Evolutionary conservation across 2,113 vertebrate genomes (phyloP).

Genomic region (Clupea harengus): DNA sequence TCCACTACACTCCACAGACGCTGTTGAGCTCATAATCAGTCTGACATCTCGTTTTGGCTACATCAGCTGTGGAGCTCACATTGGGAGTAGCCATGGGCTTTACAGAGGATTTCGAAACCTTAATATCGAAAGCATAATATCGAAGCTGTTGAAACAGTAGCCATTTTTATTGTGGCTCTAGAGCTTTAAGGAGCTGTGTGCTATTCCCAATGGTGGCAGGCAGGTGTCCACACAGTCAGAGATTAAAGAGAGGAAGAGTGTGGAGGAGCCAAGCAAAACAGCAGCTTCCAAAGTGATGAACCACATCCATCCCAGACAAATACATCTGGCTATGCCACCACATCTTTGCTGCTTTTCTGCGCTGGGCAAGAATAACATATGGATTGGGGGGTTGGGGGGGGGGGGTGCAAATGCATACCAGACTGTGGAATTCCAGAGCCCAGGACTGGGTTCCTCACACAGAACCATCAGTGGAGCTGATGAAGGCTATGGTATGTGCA

Average conservation of each 20-base stretch:
- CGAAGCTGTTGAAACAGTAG: not conserved
- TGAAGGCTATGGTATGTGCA: constrained; percentile 3
- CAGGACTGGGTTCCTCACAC: not conserved
- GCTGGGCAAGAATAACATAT: constrained; percentile 45
- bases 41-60: not conserved
- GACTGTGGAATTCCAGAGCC: constrained; percentile 51
- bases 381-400: constrained; percentile 16
- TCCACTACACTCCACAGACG: not conserved
- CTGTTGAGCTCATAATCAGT: not conserved
- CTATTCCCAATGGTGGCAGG: constrained; percentile 44
- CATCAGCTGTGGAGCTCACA: not conserved
- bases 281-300: constrained; percentile 31
- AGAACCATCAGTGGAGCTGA: constrained; percentile 38
- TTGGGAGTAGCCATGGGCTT: not conserved
- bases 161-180: not conserved
- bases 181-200: not conserved
- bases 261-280: constrained; percentile 59
- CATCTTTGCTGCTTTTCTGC: constrained; percentile 30
- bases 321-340: constrained; percentile 14
- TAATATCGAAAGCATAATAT: not conserved
- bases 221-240: constrained; percentile 51
- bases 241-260: constrained; percentile 44
- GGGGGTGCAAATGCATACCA: constrained; percentile 46
- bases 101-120: not conserved
- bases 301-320: constrained; percentile 42